Evolutionary conservation across 2,888 invertebrate species (phyloP), one percentile per base, ranked within the genome.

Genomic region (Hartigia nigra): DNA sequence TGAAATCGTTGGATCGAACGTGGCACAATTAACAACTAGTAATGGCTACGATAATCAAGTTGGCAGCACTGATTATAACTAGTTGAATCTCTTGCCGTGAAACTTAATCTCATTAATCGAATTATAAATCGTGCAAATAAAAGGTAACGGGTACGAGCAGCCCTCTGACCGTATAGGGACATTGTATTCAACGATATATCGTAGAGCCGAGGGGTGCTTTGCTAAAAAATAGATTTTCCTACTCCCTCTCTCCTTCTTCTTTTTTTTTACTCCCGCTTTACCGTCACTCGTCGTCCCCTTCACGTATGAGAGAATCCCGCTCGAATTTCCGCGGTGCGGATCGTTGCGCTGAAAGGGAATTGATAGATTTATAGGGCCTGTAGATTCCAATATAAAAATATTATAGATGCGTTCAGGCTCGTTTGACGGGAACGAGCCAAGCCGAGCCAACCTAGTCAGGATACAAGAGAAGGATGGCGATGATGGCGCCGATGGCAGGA

Each of bases 361-460:
- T 87, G 90, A 90, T 87, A 86, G 88, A 89, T 90, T 89, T 89
- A 89, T 87, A 83, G 83, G 85, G 78, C 84, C 77, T 82, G 83
- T 86, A 82, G 85, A 87, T 86, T 87, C 82, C 87, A 83, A 88
- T 88, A 87, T 87, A 87, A 88, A 89, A 87, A 85, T 85, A 87
- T 87, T 83, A 84, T 83, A 82, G 82, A 82, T 80, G 78, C 77
- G 72, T 81, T 81, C 77, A 76, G 79, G 79, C 78, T 35, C 32
- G 77, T 35, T 77, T 34, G 23, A 31, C 55, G 37, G 14, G 32
- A 36, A 78, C 75, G 75, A 75, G 31, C 37, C 36, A 55, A 23
- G 36, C 35, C 23, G 75, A 12, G 23, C 12, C 2, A 34, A 23
- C 12, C 75, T 31, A n/a, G 23, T 34, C 34, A 4, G 36, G 35